Evolutionary conservation across 1,140 invertebrate species (phyloP), one percentile per base, ranked within the genome.

Genomic region (Aphelinus certus): DNA sequence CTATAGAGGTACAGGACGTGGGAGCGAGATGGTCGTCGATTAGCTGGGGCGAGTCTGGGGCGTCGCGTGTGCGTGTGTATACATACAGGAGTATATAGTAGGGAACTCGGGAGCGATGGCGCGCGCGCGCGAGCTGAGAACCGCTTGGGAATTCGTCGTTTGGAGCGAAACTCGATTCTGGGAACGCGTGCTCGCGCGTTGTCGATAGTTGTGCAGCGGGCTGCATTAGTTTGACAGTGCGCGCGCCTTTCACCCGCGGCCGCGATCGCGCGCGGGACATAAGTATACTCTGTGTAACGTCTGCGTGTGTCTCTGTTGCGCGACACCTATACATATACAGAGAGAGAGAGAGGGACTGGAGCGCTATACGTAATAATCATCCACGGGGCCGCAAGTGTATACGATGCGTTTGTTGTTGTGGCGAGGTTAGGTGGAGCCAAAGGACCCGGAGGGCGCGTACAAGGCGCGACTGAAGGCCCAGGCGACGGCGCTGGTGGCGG

Each of bases 381-480:
- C 53, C 5, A 5, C 5, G 5, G 53, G 53, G 53, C 53, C 5
- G 53, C 53, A 55, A 10, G 53, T 10, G 10, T 55, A 55, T 55
- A 5, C 53, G 53, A 7, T 5, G 10, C 53, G 5, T 10, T 10
- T 5, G 53, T 55, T 10, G 53, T 10, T 55, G 53, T n/a, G 57
- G 81, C 26, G 26, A 0, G 26, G 26, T 26, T 26, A 84, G n/a
- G 7, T 81, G 0, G 56, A 67, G 2, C 84, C 86, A 1, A 86
- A 84, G n/a, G 81, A 84, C 7, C 83, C 84, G 1, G 85, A 88
- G 58, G 79, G 76, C 0, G 85, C 83, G 1, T 87, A 87, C 46
- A 82, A 79, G 45, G 85, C 86, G 0, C 83, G 81, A 10, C 0
- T 87, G 3, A 88, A 86, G 71, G 83, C 85, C 7, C 86, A 87